These are phyloP conservation scores for Acanthornis magna DNA, from an alignment of 2,797 vertebrate species.

Conservation along the genomic window DNA sequence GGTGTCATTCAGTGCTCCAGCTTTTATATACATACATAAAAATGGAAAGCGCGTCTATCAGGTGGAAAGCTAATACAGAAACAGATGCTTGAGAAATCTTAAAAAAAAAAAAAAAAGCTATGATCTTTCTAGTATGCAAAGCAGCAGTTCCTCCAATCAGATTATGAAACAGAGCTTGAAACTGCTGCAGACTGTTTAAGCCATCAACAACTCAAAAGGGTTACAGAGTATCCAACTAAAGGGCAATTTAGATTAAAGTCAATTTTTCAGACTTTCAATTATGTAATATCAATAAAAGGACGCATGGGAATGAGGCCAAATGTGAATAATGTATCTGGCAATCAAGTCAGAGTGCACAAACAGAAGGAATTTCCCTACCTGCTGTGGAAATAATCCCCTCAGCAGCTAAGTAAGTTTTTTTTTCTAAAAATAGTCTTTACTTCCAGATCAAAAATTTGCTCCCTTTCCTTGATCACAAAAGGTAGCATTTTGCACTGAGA, in stretches of 20 bases:
- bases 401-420: background rate
- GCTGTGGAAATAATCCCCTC: background rate
- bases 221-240: background rate
- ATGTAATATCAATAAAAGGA: constrained; percentile 25
- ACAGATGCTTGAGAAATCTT: background rate
- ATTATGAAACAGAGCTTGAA: background rate
- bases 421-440: background rate
- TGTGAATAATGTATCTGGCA: constrained; percentile 4
- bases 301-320: constrained; percentile 2
- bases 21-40: background rate
- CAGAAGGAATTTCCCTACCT: background rate
- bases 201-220: background rate
- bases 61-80: background rate
- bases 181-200: background rate
- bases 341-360: background rate
- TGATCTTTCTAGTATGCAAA: background rate
- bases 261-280: constrained; percentile 49
- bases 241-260: constrained; percentile 6
- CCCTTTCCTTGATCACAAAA: background rate
- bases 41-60: background rate
- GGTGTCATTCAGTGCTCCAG: background rate
- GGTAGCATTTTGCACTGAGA: background rate
- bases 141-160: background rate
- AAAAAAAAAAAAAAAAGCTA: background rate
- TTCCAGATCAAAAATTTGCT: background rate